Evolutionary conservation across 2,113 vertebrate species (phyloP), one percentile per base, ranked within the genome.

Genomic region (Mystacornis crossleyi): DNA sequence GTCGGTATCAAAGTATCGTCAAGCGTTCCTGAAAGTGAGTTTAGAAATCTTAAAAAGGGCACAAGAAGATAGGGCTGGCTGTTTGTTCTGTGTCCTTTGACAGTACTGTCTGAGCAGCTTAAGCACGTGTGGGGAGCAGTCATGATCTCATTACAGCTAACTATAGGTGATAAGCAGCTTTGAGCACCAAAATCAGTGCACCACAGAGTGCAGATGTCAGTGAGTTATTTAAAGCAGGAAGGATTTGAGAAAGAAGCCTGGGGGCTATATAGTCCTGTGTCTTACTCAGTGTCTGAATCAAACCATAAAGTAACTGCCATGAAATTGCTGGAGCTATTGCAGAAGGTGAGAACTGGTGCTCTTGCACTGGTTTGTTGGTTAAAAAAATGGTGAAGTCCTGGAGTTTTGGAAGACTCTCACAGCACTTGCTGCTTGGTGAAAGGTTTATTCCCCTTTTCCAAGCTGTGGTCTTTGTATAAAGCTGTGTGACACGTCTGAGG

Each of bases 131-230:
- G 43, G 89, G 91, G 83, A 81, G 51, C 60, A 92, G 89, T 60
- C 69, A 28, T 97, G 94, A 96, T 97, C 89, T 94, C 93, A 81
- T 97, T 97, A 95, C 64, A 88, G 92, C 94, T 93, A 96, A 89
- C 88, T 90, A 83, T 86, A 83, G 90, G 90, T 0, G 83, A 95
- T 95, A 95, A 96, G 94, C 86, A 90, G 93, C 93, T 97, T 95
- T 28, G 18, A 89, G 65, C 93, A 94, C 89, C 93, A 89, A 89
- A 95, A 89, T 74, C 91, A 86, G 93, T 78, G 75, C 80, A 64
- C 54, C 50, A 93, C 47, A 0, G 10, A 84, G 78, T 95, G 91
- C 93, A 89, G 94, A 93, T 95, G 93, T 91, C 94, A 78, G 82
- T 14, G 93, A 86, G 94, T 95, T 96, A 97, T 95, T 96, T 97